These are phyloP conservation scores for Pelodytes ibericus DNA, from an alignment of 2,797 vertebrate species.

Conservation along the genomic window DNA sequence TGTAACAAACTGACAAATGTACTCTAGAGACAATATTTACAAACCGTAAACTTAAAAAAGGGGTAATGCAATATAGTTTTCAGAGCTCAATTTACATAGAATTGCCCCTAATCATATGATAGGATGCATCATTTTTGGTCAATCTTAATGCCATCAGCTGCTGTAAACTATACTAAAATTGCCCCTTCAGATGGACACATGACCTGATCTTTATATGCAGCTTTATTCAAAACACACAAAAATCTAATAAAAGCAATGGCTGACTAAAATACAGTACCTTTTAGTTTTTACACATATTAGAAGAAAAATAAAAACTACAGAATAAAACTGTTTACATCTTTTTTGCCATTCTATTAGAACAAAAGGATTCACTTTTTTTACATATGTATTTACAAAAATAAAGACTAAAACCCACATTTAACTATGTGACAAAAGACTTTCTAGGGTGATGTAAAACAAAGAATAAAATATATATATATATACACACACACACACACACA, in stretches of 20 bases:
- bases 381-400: conserved; percentile 70
- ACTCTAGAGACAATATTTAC: conserved; percentile 12
- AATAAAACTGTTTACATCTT: conserved; percentile 73
- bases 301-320: conserved; percentile 71
- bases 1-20: conserved; percentile 33
- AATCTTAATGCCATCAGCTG: conserved; percentile 12
- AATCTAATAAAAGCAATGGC: conserved; percentile 61
- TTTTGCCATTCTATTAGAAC: conserved; percentile 68
- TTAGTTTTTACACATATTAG: conserved; percentile 72
- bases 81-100: conserved; percentile 3
- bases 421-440: conserved; percentile 70
- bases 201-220: conserved; percentile 45
- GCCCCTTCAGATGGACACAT: conserved; percentile 31
- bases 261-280: conserved; percentile 79
- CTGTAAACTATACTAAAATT: conserved; percentile 35
- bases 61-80: conserved; percentile 12
- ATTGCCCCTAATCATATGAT: neutral
- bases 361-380: conserved; percentile 65
- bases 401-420: conserved; percentile 69
- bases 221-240: conserved; percentile 58
- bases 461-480: conserved; percentile 22
- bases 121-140: neutral
- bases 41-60: conserved; percentile 35
- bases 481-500: conserved; percentile 77
- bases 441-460: conserved; percentile 74